Base-by-base conservation (phyloP, 2,888 invertebrate species). In the Julus scanicus region DNA sequence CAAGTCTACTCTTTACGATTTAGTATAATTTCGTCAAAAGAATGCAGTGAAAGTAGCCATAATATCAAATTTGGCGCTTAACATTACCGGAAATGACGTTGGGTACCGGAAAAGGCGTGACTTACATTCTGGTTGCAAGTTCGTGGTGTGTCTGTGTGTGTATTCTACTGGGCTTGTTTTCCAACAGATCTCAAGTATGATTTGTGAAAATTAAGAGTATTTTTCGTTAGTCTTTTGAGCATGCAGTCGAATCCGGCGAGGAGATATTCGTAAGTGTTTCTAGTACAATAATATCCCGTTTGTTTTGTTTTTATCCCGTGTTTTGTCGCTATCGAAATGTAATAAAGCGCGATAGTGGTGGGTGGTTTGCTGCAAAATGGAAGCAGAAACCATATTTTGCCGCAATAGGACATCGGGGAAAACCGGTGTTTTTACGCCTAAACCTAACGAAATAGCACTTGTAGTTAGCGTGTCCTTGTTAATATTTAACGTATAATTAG, bases 351-450 rank as follows among this genome's bases (percentile, higher is more conserved):
- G 29, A 29, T n/a, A 71, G 17, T 13, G 49, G 57, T 57, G 71
- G 71, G 71, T 71, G 71, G 71, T 71, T 71, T 29, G 29, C 29
- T 71, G 63, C 71, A 71, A 71, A 71, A 71, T 71, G 71, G 71
- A 29, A 29, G 71, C 11, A 29, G 29, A 71, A 11, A 71, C 71
- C 71, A 71, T 71, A 71, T 71, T 71, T 71, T 71, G 71, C 71
- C 71, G 71, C 71, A 71, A 71, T 71, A 29, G 71, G 71, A 29
- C 29, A 0, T 6, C 20, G 63, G 20, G 63, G 20, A 63, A 63
- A 71, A 49, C 71, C 71, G 71, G 71, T 11, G n/a, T 71, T 71
- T 71, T 71, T 29, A 6, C 0, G 5, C 71, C 71, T 1, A 29
- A 71, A 71, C 13, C 29, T 71, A 29, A 29, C 71, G 29, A 29